Conservation (phyloP, 2,888 invertebrate genomes). For the Rhagonycha fulva region DNA sequence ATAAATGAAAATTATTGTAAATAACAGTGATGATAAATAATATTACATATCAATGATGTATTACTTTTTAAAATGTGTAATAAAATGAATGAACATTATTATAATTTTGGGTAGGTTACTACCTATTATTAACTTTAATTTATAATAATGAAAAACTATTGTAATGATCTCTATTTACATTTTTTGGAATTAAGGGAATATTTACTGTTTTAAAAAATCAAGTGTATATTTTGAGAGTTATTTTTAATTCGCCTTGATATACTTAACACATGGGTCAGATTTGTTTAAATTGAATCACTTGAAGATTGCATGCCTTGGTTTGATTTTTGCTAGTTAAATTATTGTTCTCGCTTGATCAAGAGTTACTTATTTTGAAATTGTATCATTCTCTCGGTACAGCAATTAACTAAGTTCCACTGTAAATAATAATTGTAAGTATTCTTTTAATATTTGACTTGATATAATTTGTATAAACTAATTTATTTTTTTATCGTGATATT, state of each 20-base stretch:
- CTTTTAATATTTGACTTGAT: not conserved
- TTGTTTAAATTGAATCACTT: conserved; percentile 11
- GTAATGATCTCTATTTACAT: not conserved
- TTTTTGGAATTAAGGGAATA: not conserved
- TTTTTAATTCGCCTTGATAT: conserved; percentile 18
- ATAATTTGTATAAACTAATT: not conserved
- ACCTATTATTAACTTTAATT: not conserved
- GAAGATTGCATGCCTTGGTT: not conserved
- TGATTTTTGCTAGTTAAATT: not conserved
- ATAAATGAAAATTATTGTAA: not conserved
- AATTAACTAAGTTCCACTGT: not conserved
- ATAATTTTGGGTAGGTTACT: not conserved
- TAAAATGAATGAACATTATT: not conserved
- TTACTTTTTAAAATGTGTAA: not conserved
- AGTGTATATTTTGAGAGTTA: conserved; percentile 14
- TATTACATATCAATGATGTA: not conserved
- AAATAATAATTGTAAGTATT: not conserved
- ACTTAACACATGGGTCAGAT: conserved; percentile 7
- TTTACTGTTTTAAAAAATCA: not conserved
- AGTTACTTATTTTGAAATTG: not conserved
- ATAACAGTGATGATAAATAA: not conserved
- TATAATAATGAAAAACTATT: not conserved
- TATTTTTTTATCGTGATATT: conserved; percentile 24
- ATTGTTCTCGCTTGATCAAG: not conserved
- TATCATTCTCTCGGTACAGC: not conserved